These are phyloP conservation scores for Clangula hyemalis DNA, from an alignment of 2,797 vertebrate species.

Conservation along the genomic window DNA sequence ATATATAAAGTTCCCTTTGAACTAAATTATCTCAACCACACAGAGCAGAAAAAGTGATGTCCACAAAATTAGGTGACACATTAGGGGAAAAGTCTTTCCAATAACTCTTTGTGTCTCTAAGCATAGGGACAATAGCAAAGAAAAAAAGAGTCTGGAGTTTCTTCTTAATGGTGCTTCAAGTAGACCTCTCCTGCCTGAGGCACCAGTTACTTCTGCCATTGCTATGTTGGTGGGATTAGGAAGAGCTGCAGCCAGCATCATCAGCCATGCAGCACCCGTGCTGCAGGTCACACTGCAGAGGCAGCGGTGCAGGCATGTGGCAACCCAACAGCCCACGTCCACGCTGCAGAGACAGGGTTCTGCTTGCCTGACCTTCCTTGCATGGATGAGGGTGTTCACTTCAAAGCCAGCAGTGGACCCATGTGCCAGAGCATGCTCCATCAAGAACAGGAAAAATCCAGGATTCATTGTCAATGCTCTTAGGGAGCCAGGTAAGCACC, in stretches of 20 bases:
- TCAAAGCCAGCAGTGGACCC: neutral
- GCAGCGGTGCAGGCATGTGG: neutral
- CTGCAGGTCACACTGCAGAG: neutral
- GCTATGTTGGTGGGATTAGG: neutral
- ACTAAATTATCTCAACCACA: neutral
- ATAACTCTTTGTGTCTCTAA: neutral
- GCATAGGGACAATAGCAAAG: neutral
- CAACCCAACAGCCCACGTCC: neutral
- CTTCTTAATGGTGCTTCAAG: neutral
- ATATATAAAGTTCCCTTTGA: neutral
- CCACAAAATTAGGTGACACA: neutral
- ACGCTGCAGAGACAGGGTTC: neutral
- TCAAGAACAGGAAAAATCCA: neutral
- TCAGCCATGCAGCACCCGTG: neutral
- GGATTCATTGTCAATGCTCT: neutral
- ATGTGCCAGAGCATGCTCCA: fast-evolving
- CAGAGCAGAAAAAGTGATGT: neutral
- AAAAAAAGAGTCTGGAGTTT: neutral
- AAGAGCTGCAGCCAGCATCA: neutral
- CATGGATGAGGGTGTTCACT: fast-evolving
- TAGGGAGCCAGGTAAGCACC: neutral
- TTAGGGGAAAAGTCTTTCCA: neutral
- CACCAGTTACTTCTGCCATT: neutral
- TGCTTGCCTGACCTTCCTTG: neutral
- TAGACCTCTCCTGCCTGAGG: neutral